Conservation (phyloP, 37 sponge, comb jelly and placozoan species). For the Geodia barretti region DNA sequence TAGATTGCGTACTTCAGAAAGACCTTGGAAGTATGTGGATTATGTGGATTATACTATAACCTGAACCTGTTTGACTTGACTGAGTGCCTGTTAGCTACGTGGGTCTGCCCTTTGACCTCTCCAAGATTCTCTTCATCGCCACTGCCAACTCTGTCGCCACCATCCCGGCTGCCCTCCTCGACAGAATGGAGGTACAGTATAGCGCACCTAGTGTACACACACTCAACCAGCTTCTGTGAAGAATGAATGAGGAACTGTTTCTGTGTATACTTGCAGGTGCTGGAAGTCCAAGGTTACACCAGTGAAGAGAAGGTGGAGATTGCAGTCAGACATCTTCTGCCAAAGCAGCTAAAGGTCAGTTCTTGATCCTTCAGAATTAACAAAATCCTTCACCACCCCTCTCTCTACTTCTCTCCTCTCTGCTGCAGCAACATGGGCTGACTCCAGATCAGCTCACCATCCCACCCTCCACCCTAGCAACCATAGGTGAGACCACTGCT, state of each 20-base stretch:
- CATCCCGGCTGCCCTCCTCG: slow-evolving; percentile 78
- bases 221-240: background rate
- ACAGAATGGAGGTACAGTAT: slow-evolving; percentile 83
- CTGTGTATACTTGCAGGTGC: too few species aligned
- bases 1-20: too few species aligned
- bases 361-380: background rate
- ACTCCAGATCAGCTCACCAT: slow-evolving; percentile 39
- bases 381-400: too few species aligned
- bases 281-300: slow-evolving; percentile 84
- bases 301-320: slow-evolving; percentile 89
- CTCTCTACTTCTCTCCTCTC: background rate
- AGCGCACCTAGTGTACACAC: background rate
- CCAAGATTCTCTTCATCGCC: slow-evolving; percentile 86
- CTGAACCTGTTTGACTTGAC: too few species aligned
- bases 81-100: slow-evolving; percentile 52
- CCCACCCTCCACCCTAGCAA: slow-evolving; percentile 9
- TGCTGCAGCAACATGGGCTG: slow-evolving; percentile 66
- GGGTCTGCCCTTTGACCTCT: slow-evolving; percentile 82
- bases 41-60: too few species aligned
- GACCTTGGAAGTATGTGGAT: too few species aligned
- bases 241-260: too few species aligned
- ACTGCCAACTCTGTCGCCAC: slow-evolving; percentile 87
- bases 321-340: slow-evolving; percentile 73
- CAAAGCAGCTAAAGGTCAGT: slow-evolving; percentile 77
- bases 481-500: slow-evolving; percentile 32